These are phyloP conservation scores for Urechis unicinctus DNA, from an alignment of 2,888 invertebrate genomes.

Conservation along the genomic window DNA sequence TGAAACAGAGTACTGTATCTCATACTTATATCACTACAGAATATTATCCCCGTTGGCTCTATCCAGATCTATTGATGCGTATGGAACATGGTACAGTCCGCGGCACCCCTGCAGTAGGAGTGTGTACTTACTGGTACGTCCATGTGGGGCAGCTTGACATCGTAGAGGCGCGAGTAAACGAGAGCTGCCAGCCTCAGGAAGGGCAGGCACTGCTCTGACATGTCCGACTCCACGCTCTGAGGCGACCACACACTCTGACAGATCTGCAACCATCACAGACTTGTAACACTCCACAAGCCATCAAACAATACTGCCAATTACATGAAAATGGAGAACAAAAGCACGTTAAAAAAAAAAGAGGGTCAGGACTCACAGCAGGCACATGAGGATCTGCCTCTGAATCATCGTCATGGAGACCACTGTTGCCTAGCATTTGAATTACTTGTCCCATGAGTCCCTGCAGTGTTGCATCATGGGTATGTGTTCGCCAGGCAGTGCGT, in stretches of 20 bases:
- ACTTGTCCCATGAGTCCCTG: constrained; percentile 43
- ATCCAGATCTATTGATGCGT: too few relatives aligned
- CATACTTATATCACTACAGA: too few relatives aligned
- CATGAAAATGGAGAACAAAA: too few relatives aligned
- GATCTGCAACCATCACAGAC: too few relatives aligned
- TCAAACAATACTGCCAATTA: too few relatives aligned
- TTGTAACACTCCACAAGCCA: too few relatives aligned
- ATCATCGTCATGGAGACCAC: constrained; percentile 63
- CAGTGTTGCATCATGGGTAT: constrained; percentile 11
- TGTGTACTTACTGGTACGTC: too few relatives aligned
- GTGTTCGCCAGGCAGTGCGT: constrained; percentile 39
- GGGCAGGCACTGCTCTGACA: constrained; percentile 75
- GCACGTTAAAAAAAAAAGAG: not conserved
- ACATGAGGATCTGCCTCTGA: constrained; percentile 34
- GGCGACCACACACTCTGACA: constrained; percentile 49
- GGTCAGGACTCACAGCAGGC: constrained; percentile 31
- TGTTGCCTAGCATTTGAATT: constrained; percentile 55
- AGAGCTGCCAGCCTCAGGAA: constrained; percentile 78
- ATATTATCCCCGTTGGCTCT: too few relatives aligned
- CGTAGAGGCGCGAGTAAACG: constrained; percentile 67
- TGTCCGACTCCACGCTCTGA: constrained; percentile 53
- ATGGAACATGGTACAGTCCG: too few relatives aligned
- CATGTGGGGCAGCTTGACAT: constrained; percentile 26
- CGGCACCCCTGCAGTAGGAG: too few relatives aligned
- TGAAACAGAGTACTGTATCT: too few relatives aligned